Evolutionary conservation across 2,797 vertebrate species (phyloP), one percentile per base, ranked within the genome.

Genomic region (Ceyx erithaca): DNA sequence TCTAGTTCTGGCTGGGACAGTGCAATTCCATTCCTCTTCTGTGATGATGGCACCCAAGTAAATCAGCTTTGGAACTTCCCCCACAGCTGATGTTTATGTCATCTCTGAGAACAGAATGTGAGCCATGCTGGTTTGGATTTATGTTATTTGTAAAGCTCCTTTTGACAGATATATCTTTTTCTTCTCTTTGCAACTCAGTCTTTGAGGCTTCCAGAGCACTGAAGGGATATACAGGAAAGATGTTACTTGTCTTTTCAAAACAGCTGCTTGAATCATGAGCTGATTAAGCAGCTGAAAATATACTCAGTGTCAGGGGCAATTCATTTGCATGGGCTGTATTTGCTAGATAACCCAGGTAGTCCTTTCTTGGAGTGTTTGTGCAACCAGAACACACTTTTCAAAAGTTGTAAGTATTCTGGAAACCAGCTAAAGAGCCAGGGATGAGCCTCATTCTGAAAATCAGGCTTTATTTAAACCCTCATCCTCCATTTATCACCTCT

Each of bases 251-350:
- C n/a, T 54, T 80, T 66, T 85, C 54, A 71, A 54, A 94, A 71
- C 15, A 70, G 30, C 6, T 21, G 6, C 57, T 75, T 62, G 52
- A 92, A 68, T 68, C 31, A 43, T 28, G 71, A 87, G 64, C 64
- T 92, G 88, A 82, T 90, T 90, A 90, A 89, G 84, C 15, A 77
- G 49, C n/a, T 80, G 84, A 85, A 90, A 92, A 92, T 43, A 82
- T 2, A 46, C 21, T 59, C n/a, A 8, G 6, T 69, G 66, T 75
- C 66, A 87, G 85, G 73, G 66, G 46, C n/a, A 77, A 58, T 40
- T 85, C 26, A 82, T 92, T 83, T 89, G 43, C 66, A 78, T 48
- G 48, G 59, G 46, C 76, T 95, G 58, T 73, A 45, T 28, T 35
- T 63, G 62, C 20, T 75, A 91, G 59, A 86, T 76, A 92, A 87